phyloP scores from a whole-genome alignment of 2,888 invertebrate species.

The Nephrocerus scutellatus region DNA sequence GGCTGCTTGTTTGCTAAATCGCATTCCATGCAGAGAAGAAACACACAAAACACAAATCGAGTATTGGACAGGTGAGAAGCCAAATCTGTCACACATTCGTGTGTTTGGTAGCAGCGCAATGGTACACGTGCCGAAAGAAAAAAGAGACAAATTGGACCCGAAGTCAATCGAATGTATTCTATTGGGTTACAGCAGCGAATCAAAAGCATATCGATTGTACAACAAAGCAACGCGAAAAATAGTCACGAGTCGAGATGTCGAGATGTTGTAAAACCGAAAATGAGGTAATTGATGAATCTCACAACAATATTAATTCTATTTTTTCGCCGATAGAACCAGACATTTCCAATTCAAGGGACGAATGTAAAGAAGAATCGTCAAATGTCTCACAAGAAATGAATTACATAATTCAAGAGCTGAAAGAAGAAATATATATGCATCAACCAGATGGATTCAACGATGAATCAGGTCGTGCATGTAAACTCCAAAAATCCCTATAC shows the following conservation, averaged over 20 bases:
- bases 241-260: constrained; percentile 3
- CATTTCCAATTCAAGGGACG: too few relatives aligned
- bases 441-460: constrained; percentile 19
- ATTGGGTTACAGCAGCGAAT: constrained; percentile 10
- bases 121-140: constrained; percentile 12
- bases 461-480: constrained; percentile 15
- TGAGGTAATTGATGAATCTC: too few relatives aligned
- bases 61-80: neutral
- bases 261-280: constrained; percentile 13
- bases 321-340: too few relatives aligned
- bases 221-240: neutral
- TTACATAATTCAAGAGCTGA: constrained; percentile 16
- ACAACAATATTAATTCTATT: too few relatives aligned
- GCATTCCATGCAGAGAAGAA: too few relatives aligned
- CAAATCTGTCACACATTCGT: constrained; percentile 2
- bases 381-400: too few relatives aligned
- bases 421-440: constrained; percentile 19
- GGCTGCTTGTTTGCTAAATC: too few relatives aligned
- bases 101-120: constrained; percentile 14
- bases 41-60: neutral
- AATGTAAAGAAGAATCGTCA: too few relatives aligned
- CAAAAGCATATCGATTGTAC: constrained; percentile 12
- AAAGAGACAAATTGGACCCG: constrained; percentile 7
- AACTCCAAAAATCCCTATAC: constrained; percentile 21
- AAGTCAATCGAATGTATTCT: constrained; percentile 9